These are phyloP conservation scores for Heliconius congener DNA, from an alignment of 1,140 invertebrate species.

Conservation along the genomic window DNA sequence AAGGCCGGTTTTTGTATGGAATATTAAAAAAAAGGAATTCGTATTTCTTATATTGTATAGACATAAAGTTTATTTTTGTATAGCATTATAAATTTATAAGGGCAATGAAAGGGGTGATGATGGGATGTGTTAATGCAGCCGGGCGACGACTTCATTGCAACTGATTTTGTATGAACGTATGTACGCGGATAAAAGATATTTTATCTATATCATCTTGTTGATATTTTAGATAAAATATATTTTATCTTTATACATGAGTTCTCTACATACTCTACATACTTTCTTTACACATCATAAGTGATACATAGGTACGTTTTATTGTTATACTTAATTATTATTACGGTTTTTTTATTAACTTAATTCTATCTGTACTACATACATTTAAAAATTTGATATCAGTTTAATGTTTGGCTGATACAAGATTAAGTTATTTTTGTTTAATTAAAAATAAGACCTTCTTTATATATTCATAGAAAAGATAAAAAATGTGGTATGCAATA, in stretches of 20 bases:
- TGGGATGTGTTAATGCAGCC: constrained; percentile 47
- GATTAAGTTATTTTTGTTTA: too few relatives aligned
- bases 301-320: too few relatives aligned
- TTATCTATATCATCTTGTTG: not conserved
- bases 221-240: not conserved
- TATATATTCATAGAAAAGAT: too few relatives aligned
- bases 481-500: too few relatives aligned
- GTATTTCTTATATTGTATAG: not conserved
- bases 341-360: too few relatives aligned
- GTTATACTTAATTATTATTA: too few relatives aligned
- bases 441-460: too few relatives aligned
- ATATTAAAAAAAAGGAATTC: constrained; percentile 17
- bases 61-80: not conserved
- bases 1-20: constrained; percentile 36
- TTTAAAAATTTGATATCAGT: too few relatives aligned
- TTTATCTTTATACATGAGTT: not conserved
- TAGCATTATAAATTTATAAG: not conserved
- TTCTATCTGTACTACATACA: too few relatives aligned
- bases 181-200: not conserved
- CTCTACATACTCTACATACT: too few relatives aligned
- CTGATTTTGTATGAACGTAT: constrained; percentile 19
- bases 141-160: constrained; percentile 33
- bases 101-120: constrained; percentile 51
- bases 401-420: too few relatives aligned
- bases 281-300: too few relatives aligned